phyloP scores from a whole-genome alignment of 2,113 vertebrate species.

The Oreochromis tanganicae region DNA sequence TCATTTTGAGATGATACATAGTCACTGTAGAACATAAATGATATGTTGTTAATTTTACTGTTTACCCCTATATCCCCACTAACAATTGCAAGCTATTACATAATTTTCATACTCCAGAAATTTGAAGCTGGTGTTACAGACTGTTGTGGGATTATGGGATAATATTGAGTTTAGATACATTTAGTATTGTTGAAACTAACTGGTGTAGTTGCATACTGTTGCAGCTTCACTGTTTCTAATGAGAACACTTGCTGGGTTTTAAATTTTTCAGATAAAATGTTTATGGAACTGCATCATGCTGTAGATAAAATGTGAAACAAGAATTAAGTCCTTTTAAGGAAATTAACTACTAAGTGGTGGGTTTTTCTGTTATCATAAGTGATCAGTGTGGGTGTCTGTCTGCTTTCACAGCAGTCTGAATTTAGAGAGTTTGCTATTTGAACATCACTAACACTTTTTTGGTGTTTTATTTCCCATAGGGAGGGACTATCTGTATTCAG shows the following conservation, averaged over 20 bases:
- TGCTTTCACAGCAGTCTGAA: neutral
- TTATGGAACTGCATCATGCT: neutral
- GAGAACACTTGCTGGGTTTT: neutral
- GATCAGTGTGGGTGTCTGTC: neutral
- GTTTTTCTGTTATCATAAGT: neutral
- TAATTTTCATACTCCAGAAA: neutral
- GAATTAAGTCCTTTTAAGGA: neutral
- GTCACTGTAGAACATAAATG: neutral
- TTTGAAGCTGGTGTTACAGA: neutral
- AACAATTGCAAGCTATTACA: neutral
- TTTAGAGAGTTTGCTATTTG: neutral
- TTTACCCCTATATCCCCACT: neutral
- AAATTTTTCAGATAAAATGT: neutral
- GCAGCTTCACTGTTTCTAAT: neutral
- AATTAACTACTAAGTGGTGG: neutral
- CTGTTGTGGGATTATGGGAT: neutral
- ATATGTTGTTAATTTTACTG: neutral
- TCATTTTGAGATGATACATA: neutral
- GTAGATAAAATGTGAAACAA: neutral
- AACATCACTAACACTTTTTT: neutral
- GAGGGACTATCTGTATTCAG: conserved; percentile 9
- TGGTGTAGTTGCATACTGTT: neutral
- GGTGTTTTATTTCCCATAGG: neutral
- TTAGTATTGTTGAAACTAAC: neutral
- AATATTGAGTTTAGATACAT: neutral